These are phyloP conservation scores for Sus cebifrons DNA, from an alignment of 2,797 vertebrate species.

Conservation along the genomic window DNA sequence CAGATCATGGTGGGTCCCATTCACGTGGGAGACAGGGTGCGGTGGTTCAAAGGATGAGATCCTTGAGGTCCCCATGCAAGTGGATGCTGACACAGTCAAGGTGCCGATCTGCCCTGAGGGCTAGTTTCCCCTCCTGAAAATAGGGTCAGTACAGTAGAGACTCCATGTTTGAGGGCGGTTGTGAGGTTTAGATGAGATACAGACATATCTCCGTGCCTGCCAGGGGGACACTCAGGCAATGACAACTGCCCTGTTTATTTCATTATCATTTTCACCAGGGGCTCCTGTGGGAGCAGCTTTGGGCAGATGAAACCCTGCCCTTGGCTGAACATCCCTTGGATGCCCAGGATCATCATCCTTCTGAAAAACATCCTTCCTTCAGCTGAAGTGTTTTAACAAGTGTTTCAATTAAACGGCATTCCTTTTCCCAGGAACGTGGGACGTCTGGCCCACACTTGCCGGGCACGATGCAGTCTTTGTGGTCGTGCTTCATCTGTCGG, in stretches of 20 bases:
- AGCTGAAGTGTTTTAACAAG: neutral
- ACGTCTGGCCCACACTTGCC: neutral
- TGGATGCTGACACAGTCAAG: neutral
- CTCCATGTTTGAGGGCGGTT: neutral
- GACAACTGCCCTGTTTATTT: too few relatives aligned
- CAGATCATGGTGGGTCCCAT: neutral
- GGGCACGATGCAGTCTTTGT: constrained; percentile 16
- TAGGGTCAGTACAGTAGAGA: neutral
- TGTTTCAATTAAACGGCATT: constrained; percentile 21
- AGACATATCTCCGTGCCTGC: neutral
- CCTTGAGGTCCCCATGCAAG: neutral
- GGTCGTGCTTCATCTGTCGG: neutral
- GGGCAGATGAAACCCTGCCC: neutral
- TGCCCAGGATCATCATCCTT: neutral
- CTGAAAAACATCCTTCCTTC: neutral
- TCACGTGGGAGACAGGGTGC: neutral
- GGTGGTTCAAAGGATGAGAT: neutral
- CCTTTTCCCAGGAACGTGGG: neutral
- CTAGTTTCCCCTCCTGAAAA: neutral
- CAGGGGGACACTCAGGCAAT: neutral
- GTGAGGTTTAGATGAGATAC: neutral
- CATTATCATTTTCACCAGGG: neutral
- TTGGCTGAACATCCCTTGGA: neutral
- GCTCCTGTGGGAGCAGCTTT: neutral
- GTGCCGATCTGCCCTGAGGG: neutral